Conservation (phyloP, 2,888 invertebrate genomes). For the Drosophila birchii region DNA sequence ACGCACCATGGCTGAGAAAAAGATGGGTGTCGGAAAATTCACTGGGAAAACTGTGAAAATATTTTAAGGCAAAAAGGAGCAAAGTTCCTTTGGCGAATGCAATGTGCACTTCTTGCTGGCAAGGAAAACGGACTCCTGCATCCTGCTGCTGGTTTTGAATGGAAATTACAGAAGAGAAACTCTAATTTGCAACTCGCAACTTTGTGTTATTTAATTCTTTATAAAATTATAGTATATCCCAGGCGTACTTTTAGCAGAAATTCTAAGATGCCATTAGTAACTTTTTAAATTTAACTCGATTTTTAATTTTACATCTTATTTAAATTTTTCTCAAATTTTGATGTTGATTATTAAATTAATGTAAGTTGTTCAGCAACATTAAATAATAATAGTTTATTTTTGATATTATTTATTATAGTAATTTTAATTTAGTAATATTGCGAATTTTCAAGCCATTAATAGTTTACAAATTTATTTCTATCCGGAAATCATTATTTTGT, state of each 20-base stretch:
- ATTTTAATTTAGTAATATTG: no score
- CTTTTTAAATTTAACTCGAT: not conserved
- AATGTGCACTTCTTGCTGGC: not conserved
- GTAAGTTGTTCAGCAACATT: not conserved
- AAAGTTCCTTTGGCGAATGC: not conserved
- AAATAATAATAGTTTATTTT: not conserved
- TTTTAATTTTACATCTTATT: not conserved
- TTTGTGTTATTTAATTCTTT: not conserved
- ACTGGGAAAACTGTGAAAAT: slow-evolving; percentile 5
- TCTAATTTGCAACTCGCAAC: not conserved
- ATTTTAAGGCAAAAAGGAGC: not conserved
- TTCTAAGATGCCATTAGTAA: not conserved
- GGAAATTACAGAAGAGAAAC: not conserved
- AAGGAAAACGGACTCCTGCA: not conserved
- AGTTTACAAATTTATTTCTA: no score
- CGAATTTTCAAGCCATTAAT: no score
- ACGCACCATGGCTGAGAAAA: not conserved
- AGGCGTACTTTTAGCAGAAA: not conserved
- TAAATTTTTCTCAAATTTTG: not conserved
- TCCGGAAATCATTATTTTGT: no score
- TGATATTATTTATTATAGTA: no score
- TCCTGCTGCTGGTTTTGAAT: slow-evolving; percentile 8
- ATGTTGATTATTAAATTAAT: not conserved
- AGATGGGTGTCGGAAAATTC: slow-evolving; percentile 1
- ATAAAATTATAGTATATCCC: no score